Base-by-base conservation (phyloP, 1,140 invertebrate species). In the Euura lappo region DNA sequence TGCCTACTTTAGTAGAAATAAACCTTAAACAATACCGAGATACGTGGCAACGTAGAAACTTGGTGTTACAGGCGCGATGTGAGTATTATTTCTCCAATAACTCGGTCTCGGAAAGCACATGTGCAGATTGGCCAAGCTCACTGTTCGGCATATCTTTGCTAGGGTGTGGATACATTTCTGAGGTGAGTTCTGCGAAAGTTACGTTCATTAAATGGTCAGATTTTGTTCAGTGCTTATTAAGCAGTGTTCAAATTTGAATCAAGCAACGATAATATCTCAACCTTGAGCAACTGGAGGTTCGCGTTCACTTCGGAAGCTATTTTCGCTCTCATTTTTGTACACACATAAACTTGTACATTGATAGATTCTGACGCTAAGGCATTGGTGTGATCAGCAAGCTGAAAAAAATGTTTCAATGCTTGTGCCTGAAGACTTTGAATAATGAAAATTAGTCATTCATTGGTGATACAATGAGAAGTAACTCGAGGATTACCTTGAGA, bases 301-400 rank as follows among this genome's bases (percentile, higher is more conserved):
- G 88, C 90, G 79, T 91, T 92, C 6, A 94, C 91, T 89, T 95
- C 94, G 0, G 93, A 93, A 7, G 93, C 91, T 42, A 95, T 86
- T 83, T 94, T 94, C 42, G 92, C 91, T 79, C 93, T 90, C 92
- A 95, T 93, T 76, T 94, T 92, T 0, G 92, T 90, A 77, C 93
- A 94, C 2, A 93, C 92, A 70, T 91, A 86, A 46, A 93, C 90
- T 69, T 90, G 89, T 43, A 90, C 89, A 71, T 83, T 89, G 44
- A 81, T 76, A 13, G 78, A 72, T 46, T 81, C 89, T 47, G 85
- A 86, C 68, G 89, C 88, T 60, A 91, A 87, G 72, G 88, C 85
- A 28, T 76, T 74, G 0, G 86, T 88, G 71, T 92, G 91, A 81
- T 92, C 92, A 43, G 91, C 90, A 76, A 93, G 88, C 81, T 92